Evolutionary conservation across 2,113 vertebrate species (phyloP), one percentile per base, ranked within the genome.

Genomic region (Cyanoderma ruficeps): DNA sequence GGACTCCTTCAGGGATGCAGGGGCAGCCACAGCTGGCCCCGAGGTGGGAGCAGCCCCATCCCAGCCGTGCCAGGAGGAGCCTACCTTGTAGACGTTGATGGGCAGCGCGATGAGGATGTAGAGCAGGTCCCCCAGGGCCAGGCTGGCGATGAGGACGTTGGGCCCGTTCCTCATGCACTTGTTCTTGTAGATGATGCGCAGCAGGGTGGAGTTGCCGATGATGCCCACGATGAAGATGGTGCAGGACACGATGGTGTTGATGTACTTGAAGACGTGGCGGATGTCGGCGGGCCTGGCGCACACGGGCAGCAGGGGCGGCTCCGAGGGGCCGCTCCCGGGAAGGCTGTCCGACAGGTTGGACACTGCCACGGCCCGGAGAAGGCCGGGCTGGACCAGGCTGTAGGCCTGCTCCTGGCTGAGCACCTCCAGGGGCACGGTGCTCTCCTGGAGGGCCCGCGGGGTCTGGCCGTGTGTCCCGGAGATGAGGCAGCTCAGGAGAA

Each of bases 131-230:
- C 99, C 99, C 3, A 99, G 97, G 1, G 98, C 99, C 97, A 99
- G 95, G 96, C 98, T 99, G 49, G 98, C 99, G 5, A 99, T 99
- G 65, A 99, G 98, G 22, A 99, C 98, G 1, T 99, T 99, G 9
- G 99, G 99, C 23, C 99, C 98, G 0, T 99, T 99, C 93, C 99
- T 98, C 99, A 99, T 99, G 78, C 99, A 99, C 97, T 99, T 99
- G 97, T 99, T 99, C 97, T 99, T 99, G 94, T 99, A 99, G 78
- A 99, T 99, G 96, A 99, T 99, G 95, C 98, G 97, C 71, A 99
- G 98, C 78, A 99, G 98, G 1, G 99, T 98, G 7, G 98, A 98
- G 96, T 99, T 99, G 39, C 99, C 99, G 1, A 99, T 97, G 96
- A 99, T 99, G 8, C 99, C 99, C 50, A 99, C 98, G 8, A 99